Evolutionary conservation across 2,113 vertebrate genomes (phyloP).

Genomic region (Nestor notabilis): DNA sequence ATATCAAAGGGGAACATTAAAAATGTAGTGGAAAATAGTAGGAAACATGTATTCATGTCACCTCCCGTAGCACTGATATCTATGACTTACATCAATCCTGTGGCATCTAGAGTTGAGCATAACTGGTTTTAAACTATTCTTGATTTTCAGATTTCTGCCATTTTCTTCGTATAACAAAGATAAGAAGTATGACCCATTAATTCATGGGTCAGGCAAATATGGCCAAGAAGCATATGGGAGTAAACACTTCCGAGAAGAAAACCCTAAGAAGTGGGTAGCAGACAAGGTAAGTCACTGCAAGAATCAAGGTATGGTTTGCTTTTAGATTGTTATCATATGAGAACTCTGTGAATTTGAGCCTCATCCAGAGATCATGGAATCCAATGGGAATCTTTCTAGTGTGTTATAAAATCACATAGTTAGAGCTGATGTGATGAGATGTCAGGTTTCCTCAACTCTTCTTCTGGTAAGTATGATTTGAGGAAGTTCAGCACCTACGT

Average conservation of each 20-base stretch:
- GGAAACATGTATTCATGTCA: background rate
- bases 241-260: conserved; percentile 78
- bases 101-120: background rate
- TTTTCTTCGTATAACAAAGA: conserved; percentile 76
- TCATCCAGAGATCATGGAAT: background rate
- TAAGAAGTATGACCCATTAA: conserved; percentile 66
- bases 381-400: background rate
- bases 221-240: conserved; percentile 45
- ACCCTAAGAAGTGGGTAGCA: conserved; percentile 71
- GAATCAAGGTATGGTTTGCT: background rate
- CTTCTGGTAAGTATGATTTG: background rate
- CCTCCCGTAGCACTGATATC: background rate
- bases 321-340: background rate
- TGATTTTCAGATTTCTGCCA: conserved; percentile 80
- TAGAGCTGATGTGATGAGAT: background rate
- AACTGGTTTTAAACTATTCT: conserved; percentile 5
- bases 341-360: background rate
- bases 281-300: conserved; percentile 73
- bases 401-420: background rate
- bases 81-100: background rate
- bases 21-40: background rate
- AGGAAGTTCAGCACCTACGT: background rate
- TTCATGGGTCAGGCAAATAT: conserved; percentile 73
- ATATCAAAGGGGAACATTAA: background rate
- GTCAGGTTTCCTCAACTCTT: background rate